phyloP scores from a whole-genome alignment of 2,797 vertebrate genomes.

The Lutjanus argentimaculatus region DNA sequence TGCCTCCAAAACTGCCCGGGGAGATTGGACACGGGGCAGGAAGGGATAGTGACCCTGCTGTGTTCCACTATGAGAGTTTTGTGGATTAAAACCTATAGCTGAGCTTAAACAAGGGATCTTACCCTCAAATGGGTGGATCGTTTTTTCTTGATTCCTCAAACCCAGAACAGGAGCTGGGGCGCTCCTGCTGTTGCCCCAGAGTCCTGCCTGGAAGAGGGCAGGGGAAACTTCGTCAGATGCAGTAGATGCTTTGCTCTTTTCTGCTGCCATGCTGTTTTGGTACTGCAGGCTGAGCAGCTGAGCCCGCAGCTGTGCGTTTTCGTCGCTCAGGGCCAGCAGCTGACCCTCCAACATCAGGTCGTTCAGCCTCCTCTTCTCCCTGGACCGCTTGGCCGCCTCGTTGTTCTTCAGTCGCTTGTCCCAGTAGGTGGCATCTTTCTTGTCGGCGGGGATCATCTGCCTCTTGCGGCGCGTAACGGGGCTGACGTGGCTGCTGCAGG shows the following conservation, averaged over 20 bases:
- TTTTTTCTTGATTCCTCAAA: constrained; percentile 23
- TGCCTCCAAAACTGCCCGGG: background rate
- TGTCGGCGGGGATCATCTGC: constrained; percentile 80
- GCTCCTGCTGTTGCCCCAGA: constrained; percentile 44
- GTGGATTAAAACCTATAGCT: constrained; percentile 7
- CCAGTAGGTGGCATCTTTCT: constrained; percentile 93
- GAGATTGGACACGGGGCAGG: constrained; percentile 15
- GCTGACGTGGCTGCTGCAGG: constrained; percentile 29
- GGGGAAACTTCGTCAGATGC: constrained; percentile 5
- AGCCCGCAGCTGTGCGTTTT: constrained; percentile 80
- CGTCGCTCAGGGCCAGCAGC: constrained; percentile 80
- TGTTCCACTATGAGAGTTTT: background rate
- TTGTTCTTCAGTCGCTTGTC: constrained; percentile 93
- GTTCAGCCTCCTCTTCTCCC: constrained; percentile 86
- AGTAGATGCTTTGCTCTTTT: constrained; percentile 14
- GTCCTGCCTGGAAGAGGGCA: constrained; percentile 47
- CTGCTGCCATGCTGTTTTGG: constrained; percentile 39
- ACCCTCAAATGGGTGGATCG: background rate
- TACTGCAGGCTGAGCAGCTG: constrained; percentile 77
- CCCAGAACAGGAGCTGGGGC: constrained; percentile 12
- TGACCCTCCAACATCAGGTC: constrained; percentile 83
- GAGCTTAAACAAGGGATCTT: constrained; percentile 18
- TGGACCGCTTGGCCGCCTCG: constrained; percentile 91
- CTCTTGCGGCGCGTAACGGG: constrained; percentile 73
- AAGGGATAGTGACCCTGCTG: constrained; percentile 23